These are phyloP conservation scores for Acrobasis suavella DNA, from an alignment of 2,888 invertebrate species.

Conservation along the genomic window DNA sequence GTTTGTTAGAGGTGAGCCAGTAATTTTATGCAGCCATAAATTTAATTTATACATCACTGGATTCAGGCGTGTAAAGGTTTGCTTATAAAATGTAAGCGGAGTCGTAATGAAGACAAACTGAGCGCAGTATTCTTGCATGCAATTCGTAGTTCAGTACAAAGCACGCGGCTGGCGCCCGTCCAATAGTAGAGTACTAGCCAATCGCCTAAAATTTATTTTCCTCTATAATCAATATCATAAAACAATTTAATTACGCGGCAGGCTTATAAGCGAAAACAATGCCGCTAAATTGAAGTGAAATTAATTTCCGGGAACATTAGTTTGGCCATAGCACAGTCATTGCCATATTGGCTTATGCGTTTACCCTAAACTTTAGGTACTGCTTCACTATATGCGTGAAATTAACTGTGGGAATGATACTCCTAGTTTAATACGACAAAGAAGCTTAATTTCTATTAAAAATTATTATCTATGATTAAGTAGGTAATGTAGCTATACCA, in stretches of 20 bases:
- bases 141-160: not conserved
- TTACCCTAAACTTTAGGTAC: slow-evolving; percentile 4
- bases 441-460: too few relatives aligned
- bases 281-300: slow-evolving; percentile 14
- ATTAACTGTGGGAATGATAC: not conserved
- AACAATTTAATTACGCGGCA: slow-evolving; percentile 21
- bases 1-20: slow-evolving; percentile 61
- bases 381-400: not conserved
- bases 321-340: slow-evolving; percentile 9
- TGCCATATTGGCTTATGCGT: slow-evolving; percentile 17
- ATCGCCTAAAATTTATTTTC: slow-evolving; percentile 48
- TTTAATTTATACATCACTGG: slow-evolving; percentile 56
- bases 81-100: slow-evolving; percentile 24
- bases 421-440: not conserved
- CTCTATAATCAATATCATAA: slow-evolving; percentile 35
- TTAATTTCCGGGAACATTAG: slow-evolving; percentile 13
- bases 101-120: slow-evolving; percentile 59
- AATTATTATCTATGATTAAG: not conserved
- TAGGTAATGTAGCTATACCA: not conserved
- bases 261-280: slow-evolving; percentile 10
- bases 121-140: too few relatives aligned
- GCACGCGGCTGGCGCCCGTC: slow-evolving; percentile 44
- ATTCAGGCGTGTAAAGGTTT: slow-evolving; percentile 33
- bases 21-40: slow-evolving; percentile 65
- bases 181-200: slow-evolving; percentile 40